These are phyloP conservation scores for Apis mellifera DNA, from an alignment of 1,140 invertebrate genomes.

Conservation along the genomic window Amel_HAv3.1 CM009931.2:3013501-3014000, in stretches of 20 bases:
- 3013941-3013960: slow-evolving; percentile 67
- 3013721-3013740: slow-evolving; percentile 40
- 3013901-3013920: slow-evolving; percentile 43
- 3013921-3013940: slow-evolving; percentile 64
- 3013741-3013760: slow-evolving; percentile 75
- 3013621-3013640: slow-evolving; percentile 50
- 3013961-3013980: slow-evolving; percentile 64
- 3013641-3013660: neutral
- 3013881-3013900: slow-evolving; percentile 25
- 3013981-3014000: slow-evolving; percentile 59
- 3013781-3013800: slow-evolving; percentile 76
- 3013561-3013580: neutral
- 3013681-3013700: slow-evolving; percentile 10
- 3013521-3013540: neutral
- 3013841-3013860: slow-evolving; percentile 8
- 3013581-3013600: neutral
- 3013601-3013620: slow-evolving; percentile 52
- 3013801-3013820: slow-evolving; percentile 75
- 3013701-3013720: slow-evolving; percentile 11
- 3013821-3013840: slow-evolving; percentile 75
- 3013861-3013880: slow-evolving; percentile 21
- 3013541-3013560: neutral
- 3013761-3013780: slow-evolving; percentile 82
- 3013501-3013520: neutral
- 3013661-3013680: neutral